A percentile compares a stretch with the other conserved stretches of the same genome.
phyloP scores from a whole-genome alignment of 2,888 invertebrate species.

The Brachylomia viminalis region DNA sequence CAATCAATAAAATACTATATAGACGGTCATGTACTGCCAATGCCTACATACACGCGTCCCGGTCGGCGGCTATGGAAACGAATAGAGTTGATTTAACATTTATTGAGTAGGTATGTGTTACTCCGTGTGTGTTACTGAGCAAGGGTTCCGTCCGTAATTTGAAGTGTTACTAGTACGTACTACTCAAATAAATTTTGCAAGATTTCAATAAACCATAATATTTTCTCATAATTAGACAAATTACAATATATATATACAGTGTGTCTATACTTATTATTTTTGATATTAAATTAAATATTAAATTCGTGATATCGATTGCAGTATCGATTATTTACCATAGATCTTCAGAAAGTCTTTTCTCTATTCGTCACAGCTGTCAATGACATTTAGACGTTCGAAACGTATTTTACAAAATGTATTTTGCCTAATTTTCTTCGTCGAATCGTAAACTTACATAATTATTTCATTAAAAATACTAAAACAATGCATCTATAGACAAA shows the following conservation, averaged over 20 bases:
- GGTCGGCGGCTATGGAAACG: constrained; percentile 66
- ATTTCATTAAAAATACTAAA: constrained; percentile 53
- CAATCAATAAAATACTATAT: constrained; percentile 73
- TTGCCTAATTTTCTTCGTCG: constrained; percentile 72
- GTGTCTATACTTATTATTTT: not conserved
- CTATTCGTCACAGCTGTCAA: constrained; percentile 87
- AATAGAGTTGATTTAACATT: constrained; percentile 64
- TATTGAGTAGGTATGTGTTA: constrained; percentile 1
- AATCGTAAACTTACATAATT: constrained; percentile 78
- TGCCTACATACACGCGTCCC: constrained; percentile 57
- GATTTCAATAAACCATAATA: not conserved
- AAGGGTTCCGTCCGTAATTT: not conserved
- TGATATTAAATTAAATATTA: too few species aligned
- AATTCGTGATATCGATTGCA: constrained; percentile 63
- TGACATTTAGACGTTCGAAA: constrained; percentile 85
- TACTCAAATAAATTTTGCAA: too few species aligned
- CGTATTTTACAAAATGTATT: constrained; percentile 81
- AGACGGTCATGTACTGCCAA: constrained; percentile 65
- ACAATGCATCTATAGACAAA: constrained; percentile 38
- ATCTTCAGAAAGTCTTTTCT: constrained; percentile 78
- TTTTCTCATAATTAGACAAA: not conserved
- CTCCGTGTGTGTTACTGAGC: not conserved
- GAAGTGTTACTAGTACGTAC: constrained; percentile 1
- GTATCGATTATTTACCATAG: constrained; percentile 84
- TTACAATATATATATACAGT: not conserved